Evolutionary conservation across 2,113 vertebrate genomes (phyloP).

Genomic region (Thermophis baileyi): DNA sequence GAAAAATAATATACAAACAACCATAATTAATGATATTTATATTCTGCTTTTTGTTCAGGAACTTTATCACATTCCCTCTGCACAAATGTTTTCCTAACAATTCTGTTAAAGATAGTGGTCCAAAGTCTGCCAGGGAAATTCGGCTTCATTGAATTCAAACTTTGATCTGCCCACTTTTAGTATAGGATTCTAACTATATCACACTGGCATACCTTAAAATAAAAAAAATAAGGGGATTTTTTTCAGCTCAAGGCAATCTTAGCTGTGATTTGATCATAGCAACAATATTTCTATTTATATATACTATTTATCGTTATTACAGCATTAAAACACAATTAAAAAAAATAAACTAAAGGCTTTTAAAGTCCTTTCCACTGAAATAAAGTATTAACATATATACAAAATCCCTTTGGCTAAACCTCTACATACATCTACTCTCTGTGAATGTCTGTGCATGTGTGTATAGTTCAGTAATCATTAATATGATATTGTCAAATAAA

Average conservation of each 20-base stretch:
- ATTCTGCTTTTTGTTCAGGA: not conserved
- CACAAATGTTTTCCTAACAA: not conserved
- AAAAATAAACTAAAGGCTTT: not conserved
- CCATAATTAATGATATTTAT: not conserved
- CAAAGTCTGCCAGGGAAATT: not conserved
- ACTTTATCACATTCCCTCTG: not conserved
- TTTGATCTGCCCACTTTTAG: not conserved
- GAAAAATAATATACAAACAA: not conserved
- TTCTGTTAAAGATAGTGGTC: not conserved
- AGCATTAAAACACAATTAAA: not conserved
- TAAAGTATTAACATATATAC: not conserved
- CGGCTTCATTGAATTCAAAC: not conserved
- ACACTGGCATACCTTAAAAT: not conserved
- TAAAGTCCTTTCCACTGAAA: not conserved
- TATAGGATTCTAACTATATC: not conserved
- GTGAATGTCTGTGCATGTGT: not conserved
- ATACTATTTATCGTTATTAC: not conserved
- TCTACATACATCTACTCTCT: not conserved
- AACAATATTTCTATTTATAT: not conserved
- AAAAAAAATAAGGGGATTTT: not conserved
- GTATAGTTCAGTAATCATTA: slow-evolving; percentile 18
- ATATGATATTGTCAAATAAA: slow-evolving; percentile 30
- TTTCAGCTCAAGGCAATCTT: not conserved
- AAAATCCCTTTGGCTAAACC: not conserved
- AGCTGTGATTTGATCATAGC: not conserved